Evolutionary conservation across 2,888 invertebrate species (phyloP).

Genomic region (Hydrotaea cyrtoneurina): DNA sequence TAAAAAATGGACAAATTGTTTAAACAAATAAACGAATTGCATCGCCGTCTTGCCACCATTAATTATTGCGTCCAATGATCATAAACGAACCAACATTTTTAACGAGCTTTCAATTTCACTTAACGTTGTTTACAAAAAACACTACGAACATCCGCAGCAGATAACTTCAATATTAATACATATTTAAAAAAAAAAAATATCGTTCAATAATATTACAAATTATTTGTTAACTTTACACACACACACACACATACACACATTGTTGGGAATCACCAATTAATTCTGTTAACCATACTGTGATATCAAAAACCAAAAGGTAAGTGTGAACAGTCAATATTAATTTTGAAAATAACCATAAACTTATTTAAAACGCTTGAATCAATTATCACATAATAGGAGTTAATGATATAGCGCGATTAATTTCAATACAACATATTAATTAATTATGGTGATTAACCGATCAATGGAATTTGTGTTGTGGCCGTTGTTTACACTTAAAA

Average conservation of each 20-base stretch:
- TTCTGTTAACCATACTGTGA: constrained; percentile 72
- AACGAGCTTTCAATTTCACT: background rate
- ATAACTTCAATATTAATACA: constrained; percentile 14
- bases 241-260: constrained; percentile 42
- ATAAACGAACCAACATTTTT: background rate
- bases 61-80: background rate
- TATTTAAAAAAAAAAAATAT: constrained; percentile 32
- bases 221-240: background rate
- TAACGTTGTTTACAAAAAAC: background rate
- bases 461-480: no score
- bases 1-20: constrained; percentile 25
- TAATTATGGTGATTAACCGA: no score
- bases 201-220: background rate
- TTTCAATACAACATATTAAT: no score
- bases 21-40: background rate
- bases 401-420: no score
- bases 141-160: background rate
- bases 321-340: constrained; percentile 35
- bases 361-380: no score
- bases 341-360: no score
- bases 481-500: no score
- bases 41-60: background rate
- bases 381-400: no score
- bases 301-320: constrained; percentile 75
- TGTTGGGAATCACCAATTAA: constrained; percentile 40